These are phyloP conservation scores for Lepidurus apus DNA, from an alignment of 1,140 invertebrate genomes.

Conservation along the genomic window DNA sequence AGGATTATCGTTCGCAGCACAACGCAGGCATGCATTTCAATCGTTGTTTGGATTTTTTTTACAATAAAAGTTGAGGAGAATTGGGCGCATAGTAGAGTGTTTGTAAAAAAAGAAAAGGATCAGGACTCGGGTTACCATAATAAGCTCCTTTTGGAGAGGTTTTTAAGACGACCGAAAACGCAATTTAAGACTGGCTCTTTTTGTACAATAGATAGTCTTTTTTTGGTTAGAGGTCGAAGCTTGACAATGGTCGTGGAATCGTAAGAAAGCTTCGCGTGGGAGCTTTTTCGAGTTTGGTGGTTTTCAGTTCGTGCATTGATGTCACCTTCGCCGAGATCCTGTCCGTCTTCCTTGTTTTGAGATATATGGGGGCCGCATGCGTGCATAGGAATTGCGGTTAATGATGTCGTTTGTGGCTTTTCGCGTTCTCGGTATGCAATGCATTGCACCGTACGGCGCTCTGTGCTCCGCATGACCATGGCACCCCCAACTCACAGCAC, in stretches of 20 bases:
- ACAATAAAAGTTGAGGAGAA: background rate
- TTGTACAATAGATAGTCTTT: too few relatives aligned
- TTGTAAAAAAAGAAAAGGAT: background rate
- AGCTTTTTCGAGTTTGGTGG: background rate
- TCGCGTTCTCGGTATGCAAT: background rate
- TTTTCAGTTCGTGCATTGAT: background rate
- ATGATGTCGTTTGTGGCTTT: slow-evolving; percentile 3
- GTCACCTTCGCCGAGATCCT: background rate
- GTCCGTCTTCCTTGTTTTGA: background rate
- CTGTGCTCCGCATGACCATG: too few relatives aligned
- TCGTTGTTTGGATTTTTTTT: background rate
- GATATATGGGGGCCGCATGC: background rate
- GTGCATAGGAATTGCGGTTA: background rate
- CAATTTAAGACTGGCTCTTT: too few relatives aligned
- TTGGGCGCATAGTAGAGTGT: background rate
- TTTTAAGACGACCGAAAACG: background rate
- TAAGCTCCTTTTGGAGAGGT: background rate
- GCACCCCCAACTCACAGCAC: too few relatives aligned
- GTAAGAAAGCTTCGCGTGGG: background rate
- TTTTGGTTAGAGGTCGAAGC: background rate
- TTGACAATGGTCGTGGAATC: too few relatives aligned
- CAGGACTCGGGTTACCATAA: background rate
- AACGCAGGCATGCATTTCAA: slow-evolving; percentile 7
- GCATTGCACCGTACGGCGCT: background rate
- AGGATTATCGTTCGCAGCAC: background rate